These are phyloP conservation scores for Falco columbarius DNA, from an alignment of 2,797 vertebrate species.

Conservation along the genomic window DNA sequence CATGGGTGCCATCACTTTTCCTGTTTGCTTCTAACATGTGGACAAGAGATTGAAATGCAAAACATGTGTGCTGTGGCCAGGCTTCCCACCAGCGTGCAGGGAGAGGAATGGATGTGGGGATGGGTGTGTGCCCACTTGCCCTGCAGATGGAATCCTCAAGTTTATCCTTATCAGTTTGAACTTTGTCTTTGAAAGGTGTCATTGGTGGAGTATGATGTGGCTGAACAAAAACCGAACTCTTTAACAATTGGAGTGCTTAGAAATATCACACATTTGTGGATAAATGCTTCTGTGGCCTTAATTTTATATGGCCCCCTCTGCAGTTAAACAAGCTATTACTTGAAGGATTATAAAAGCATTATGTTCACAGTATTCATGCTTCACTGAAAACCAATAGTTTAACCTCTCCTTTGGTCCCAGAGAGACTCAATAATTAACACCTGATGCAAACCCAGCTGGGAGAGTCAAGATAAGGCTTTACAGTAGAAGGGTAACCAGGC, in stretches of 20 bases:
- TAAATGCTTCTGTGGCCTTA: neutral
- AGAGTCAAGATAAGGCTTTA: neutral
- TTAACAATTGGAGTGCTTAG: neutral
- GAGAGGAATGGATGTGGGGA: rapidly evolving
- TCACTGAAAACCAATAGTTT: neutral
- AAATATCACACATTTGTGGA: neutral
- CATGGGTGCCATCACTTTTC: neutral
- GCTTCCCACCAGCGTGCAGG: neutral
- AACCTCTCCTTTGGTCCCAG: neutral
- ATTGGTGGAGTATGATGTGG: neutral
- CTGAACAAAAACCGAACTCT: neutral
- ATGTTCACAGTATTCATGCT: neutral
- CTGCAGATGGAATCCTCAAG: neutral
- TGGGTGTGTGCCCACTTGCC: neutral
- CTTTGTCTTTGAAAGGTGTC: neutral
- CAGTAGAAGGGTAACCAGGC: neutral
- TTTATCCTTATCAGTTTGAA: neutral
- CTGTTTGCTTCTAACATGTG: neutral
- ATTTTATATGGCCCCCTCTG: neutral
- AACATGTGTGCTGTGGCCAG: neutral
- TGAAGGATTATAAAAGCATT: neutral
- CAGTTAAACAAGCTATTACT: neutral
- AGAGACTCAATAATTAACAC: neutral
- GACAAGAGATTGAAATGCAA: neutral
- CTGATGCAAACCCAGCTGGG: neutral